phyloP scores from a whole-genome alignment of 2,113 vertebrate genomes.

The Solenodon paradoxus region DNA sequence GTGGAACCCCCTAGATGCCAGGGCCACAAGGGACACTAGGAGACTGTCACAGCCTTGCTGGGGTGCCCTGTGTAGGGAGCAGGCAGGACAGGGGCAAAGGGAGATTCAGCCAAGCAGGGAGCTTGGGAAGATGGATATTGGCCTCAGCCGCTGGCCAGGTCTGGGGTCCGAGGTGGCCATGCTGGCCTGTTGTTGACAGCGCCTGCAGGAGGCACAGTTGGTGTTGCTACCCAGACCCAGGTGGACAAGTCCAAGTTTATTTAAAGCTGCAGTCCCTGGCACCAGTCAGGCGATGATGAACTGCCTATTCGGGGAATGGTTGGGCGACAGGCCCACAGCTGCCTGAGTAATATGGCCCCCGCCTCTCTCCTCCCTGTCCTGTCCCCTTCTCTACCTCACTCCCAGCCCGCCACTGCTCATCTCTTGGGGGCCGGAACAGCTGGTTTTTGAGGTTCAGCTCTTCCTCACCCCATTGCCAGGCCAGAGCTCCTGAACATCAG shows the following conservation, averaged over 20 bases:
- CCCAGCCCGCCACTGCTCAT: neutral
- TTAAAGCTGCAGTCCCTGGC: slow-evolving; percentile 73
- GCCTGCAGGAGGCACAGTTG: neutral
- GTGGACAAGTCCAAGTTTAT: slow-evolving; percentile 73
- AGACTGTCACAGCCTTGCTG: neutral
- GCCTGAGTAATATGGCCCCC: neutral
- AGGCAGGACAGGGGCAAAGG: neutral
- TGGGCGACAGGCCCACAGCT: slow-evolving; percentile 42
- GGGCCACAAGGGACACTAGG: neutral
- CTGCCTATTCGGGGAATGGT: neutral
- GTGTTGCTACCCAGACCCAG: slow-evolving; percentile 36
- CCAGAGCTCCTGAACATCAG: too few relatives aligned
- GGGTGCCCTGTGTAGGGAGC: too few relatives aligned
- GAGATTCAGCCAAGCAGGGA: neutral
- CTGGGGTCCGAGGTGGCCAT: neutral
- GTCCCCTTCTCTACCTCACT: neutral
- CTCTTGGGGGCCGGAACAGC: neutral
- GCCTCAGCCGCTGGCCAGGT: neutral
- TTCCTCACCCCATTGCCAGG: neutral
- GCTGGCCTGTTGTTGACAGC: neutral
- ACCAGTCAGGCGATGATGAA: neutral
- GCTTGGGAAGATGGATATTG: neutral
- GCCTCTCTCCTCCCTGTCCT: neutral
- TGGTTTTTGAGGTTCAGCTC: neutral
- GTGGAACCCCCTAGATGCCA: rapidly evolving